Base-by-base conservation (phyloP, 2,797 vertebrate species). In the Phataginus tricuspis region DNA sequence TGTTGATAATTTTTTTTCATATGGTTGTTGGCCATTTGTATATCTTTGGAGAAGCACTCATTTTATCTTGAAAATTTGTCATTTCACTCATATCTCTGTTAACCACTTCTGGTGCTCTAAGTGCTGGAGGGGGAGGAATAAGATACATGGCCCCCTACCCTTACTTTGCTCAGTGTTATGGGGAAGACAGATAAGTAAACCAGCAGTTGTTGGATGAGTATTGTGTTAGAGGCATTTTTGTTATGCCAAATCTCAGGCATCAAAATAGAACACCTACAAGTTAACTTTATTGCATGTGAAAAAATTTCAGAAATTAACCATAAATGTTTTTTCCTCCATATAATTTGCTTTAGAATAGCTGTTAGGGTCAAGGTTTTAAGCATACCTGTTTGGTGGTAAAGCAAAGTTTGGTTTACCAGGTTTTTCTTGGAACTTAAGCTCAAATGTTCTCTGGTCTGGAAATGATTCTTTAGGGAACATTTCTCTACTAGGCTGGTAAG, bases 401-500 rank as follows among this genome's bases (percentile, higher is more conserved):
- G 55, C 27, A 89, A 15, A 59, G 31, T 78, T 79, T 74, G 39
- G 29, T 69, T 85, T 87, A 85, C 9, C 51, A 63, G 15, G 19
- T 89, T 80, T 84, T 31, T 13, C 55, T 64, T 68, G 90, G 49
- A 9, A n/a, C 34, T 93, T 94, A 83, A 87, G 42, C 90, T 96
- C 12, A 61, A 23, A 31, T 49, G 4, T 90, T 87, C 13, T 86
- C 27, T 90, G 23, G 74, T 87, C 18, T 51, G 34, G 34, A 49
- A 92, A 94, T 29, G 83, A 74, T 88, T 86, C 75, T 89, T 92
- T 69, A 64, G 79, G 71, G 29, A 85, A 10, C 57, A 61, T 96
- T 93, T 55, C 79, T 93, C 42, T 95, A 84, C 15, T 93, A 68
- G n/a, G 14, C 14, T 91, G 37, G 27, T 71, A 59, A 82, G 91